A percentile compares a stretch with the other conserved stretches of the same genome.
These are phyloP conservation scores for Loriculus beryllinus DNA, from an alignment of 2,797 vertebrate species.

Conservation along the genomic window DNA sequence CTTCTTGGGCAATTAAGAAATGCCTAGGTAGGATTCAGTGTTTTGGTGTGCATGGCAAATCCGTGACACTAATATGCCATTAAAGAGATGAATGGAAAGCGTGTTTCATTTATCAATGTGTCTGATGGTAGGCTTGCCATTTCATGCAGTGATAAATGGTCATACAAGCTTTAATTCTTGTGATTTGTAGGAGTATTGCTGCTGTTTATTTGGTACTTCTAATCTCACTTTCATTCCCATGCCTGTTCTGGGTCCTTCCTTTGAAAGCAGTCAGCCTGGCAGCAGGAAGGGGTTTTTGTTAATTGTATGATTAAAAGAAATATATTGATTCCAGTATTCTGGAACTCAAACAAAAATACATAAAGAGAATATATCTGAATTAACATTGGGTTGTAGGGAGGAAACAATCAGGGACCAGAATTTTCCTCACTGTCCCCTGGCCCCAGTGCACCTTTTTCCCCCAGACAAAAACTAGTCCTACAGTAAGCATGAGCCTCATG, in stretches of 20 bases:
- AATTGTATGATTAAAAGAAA: background rate
- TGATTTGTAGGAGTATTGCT: conserved; percentile 37
- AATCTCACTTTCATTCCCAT: background rate
- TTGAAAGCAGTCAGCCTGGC: background rate
- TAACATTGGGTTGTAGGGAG: background rate
- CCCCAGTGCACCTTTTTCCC: background rate
- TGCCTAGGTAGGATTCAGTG: conserved; percentile 67
- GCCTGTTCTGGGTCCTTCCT: background rate
- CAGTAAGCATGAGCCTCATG: background rate
- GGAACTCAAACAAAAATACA: background rate
- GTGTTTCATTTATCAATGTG: conserved; percentile 60
- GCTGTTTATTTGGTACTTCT: conserved; percentile 13
- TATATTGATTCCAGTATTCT: background rate
- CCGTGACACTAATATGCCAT: conserved; percentile 74
- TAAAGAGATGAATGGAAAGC: conserved; percentile 72
- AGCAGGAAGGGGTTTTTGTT: background rate
- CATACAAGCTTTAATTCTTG: conserved; percentile 8
- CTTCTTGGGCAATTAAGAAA: conserved; percentile 70
- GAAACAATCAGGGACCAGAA: background rate
- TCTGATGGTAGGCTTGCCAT: conserved; percentile 38
- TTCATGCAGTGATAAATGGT: conserved; percentile 59
- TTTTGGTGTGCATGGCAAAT: conserved; percentile 67
- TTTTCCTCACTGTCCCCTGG: background rate
- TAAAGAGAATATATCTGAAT: background rate
- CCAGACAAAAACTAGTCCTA: background rate